These are phyloP conservation scores for Blastobasis adustella DNA, from an alignment of 2,888 invertebrate species.

Conservation along the genomic window DNA sequence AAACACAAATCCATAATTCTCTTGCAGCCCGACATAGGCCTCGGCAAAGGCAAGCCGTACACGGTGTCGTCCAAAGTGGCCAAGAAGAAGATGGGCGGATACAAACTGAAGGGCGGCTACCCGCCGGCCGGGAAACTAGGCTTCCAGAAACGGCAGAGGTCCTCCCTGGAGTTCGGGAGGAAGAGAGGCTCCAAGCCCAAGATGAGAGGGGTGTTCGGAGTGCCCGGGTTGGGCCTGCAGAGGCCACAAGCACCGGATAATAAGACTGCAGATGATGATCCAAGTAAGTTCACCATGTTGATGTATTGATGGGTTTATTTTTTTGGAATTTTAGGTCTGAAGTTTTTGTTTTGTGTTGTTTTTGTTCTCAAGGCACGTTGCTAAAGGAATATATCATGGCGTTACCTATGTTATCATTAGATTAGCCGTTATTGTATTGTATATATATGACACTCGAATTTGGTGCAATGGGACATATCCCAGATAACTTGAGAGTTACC, in stretches of 20 bases:
- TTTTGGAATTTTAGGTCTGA: too few relatives aligned
- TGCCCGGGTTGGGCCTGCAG: slow-evolving; percentile 85
- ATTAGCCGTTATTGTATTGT: too few relatives aligned
- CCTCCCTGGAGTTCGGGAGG: slow-evolving; percentile 82
- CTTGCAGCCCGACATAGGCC: slow-evolving; percentile 74
- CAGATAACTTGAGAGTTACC: too few relatives aligned
- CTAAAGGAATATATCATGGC: too few relatives aligned
- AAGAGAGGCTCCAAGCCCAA: slow-evolving; percentile 92
- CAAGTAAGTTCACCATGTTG: slow-evolving; percentile 35
- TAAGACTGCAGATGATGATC: slow-evolving; percentile 64
- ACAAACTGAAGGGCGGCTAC: slow-evolving; percentile 79
- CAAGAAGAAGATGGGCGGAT: slow-evolving; percentile 83
- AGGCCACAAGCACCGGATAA: slow-evolving; percentile 76
- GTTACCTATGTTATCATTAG: too few relatives aligned
- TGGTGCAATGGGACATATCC: too few relatives aligned
- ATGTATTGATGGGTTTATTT: not conserved
- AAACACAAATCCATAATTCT: not conserved
- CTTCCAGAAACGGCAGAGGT: slow-evolving; percentile 82
- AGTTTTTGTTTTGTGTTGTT: too few relatives aligned
- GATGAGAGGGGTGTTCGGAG: slow-evolving; percentile 89
- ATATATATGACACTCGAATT: too few relatives aligned
- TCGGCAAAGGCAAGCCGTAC: slow-evolving; percentile 87
- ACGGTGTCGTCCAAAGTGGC: slow-evolving; percentile 83
- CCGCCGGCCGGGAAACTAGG: slow-evolving; percentile 80
- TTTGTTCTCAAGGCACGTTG: too few relatives aligned